Conservation (phyloP, 2,888 invertebrate genomes). For the Eledone cirrhosa region DNA sequence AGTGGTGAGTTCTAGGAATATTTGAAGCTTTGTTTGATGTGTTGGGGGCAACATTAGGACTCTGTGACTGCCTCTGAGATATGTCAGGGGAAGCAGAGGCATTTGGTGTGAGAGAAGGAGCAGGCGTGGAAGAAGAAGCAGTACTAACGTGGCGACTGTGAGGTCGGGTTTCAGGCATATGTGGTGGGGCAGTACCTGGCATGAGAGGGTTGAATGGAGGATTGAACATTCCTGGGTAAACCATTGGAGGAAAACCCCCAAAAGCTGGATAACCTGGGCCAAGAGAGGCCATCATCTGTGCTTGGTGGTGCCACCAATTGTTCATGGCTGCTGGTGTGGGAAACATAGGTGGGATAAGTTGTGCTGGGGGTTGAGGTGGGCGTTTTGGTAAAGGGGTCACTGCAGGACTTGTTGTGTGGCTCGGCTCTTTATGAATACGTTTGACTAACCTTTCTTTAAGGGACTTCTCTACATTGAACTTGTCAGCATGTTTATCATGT, state of each 20-base stretch:
- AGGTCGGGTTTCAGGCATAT: slow-evolving; percentile 28
- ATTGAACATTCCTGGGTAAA: slow-evolving; percentile 38
- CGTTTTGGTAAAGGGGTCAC: slow-evolving; percentile 27
- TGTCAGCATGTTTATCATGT: neutral
- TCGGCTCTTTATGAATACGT: slow-evolving; percentile 11
- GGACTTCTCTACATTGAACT: slow-evolving; percentile 25
- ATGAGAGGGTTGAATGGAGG: slow-evolving; percentile 35
- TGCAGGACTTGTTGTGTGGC: slow-evolving; percentile 28
- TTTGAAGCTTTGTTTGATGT: slow-evolving; percentile 20
- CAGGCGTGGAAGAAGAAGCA: slow-evolving; percentile 30
- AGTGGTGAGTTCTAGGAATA: slow-evolving; percentile 29
- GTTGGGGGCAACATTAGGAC: slow-evolving; percentile 22
- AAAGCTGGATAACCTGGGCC: slow-evolving; percentile 35
- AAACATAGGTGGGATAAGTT: slow-evolving; percentile 34
- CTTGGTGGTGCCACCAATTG: slow-evolving; percentile 41
- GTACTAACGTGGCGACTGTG: slow-evolving; percentile 26
- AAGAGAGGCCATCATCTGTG: slow-evolving; percentile 36
- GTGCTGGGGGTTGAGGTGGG: slow-evolving; percentile 18
- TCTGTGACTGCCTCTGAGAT: slow-evolving; percentile 30
- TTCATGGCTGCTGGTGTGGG: slow-evolving; percentile 39
- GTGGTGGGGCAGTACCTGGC: slow-evolving; percentile 20
- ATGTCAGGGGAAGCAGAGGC: slow-evolving; percentile 34
- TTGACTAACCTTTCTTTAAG: slow-evolving; percentile 29
- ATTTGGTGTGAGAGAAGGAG: slow-evolving; percentile 28
- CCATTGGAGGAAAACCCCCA: slow-evolving; percentile 36